Base-by-base conservation (phyloP, 1,140 invertebrate species). In the Kradibia gibbosae region DNA sequence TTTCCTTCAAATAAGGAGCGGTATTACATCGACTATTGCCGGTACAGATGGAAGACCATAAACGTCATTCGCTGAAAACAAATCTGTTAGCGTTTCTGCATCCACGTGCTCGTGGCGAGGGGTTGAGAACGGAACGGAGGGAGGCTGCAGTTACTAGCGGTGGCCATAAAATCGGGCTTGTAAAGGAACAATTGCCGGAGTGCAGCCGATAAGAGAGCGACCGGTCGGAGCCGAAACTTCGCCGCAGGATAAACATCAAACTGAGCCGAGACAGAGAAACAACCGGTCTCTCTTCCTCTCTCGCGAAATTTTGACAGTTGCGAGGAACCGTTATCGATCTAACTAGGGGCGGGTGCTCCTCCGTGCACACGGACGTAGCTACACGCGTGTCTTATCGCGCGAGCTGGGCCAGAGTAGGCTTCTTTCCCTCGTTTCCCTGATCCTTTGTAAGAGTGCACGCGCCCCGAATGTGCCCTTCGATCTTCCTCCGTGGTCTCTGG, bases 51-150 rank as follows among this genome's bases (percentile, higher is more conserved):
- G 75, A 50, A 34, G 67, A 45, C 53, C 50, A 72, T 80, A 74
- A 67, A 67, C 57, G 60, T 81, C 71, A 67, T 75, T 76, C 80
- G 73, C 48, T 76, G 65, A 76, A 81, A 81, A 76, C 72, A 67
- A 76, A 77, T 81, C 73, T 76, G 80, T 81, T 76, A 42, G 60
- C 71, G 36, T 62, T 73, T 65, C 55, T 53, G 60, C 76, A 28
- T 62, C 39, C 34, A n/a, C 75, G 65, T 67, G 77, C n/a, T 17
- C 25, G 4, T 1, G 1, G 55, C 11, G 53, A 20, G 20, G n/a
- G 15, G 60, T 25, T n/a, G n/a, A n/a, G n/a, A n/a, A n/a, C n/a
- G n/a, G n/a, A n/a, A n/a, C 13, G 13, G 42, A 0, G n/a, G 13
- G 7, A 48, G 25, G 45, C 5, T 53, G 50, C 15, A 20, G 3